A percentile compares a stretch with the other conserved stretches of the same genome.
Evolutionary conservation across 1,140 invertebrate species (phyloP).

Genomic region (Drosophila leontia): DNA sequence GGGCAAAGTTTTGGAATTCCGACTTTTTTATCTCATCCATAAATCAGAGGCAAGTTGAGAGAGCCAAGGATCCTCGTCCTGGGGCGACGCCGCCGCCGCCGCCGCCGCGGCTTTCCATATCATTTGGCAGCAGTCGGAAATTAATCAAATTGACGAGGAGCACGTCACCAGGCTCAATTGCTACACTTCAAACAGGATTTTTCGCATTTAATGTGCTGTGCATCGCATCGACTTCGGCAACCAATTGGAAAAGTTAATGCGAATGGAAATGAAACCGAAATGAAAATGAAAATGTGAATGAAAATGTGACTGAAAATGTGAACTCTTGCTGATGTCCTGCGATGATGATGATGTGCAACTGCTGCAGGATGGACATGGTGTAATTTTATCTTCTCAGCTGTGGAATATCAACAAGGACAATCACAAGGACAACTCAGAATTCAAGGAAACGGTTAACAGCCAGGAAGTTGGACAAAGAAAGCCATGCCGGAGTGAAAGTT

Average conservation of each 20-base stretch:
- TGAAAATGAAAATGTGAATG: slow-evolving; percentile 1
- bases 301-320: background rate
- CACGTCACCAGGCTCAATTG: slow-evolving; percentile 44
- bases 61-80: slow-evolving; percentile 8
- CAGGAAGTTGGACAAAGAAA: background rate
- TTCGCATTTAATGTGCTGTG: slow-evolving; percentile 8
- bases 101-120: slow-evolving; percentile 15
- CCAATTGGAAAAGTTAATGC: slow-evolving; percentile 2
- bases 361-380: background rate
- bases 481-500: no score
- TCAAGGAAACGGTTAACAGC: background rate
- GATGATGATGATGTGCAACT: slow-evolving; percentile 4
- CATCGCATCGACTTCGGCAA: background rate
- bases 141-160: slow-evolving; percentile 55
- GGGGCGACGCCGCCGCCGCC: background rate
- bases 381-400: background rate
- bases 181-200: slow-evolving; percentile 29
- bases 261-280: background rate
- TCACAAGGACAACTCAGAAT: slow-evolving; percentile 5
- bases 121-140: slow-evolving; percentile 35
- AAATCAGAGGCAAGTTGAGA: slow-evolving; percentile 66
- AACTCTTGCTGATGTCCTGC: background rate
- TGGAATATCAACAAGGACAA: background rate
- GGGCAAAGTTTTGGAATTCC: slow-evolving; percentile 65
- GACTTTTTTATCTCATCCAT: slow-evolving; percentile 73